Percentiles rank a stretch among this genome's conserved stretches.
phyloP scores from a whole-genome alignment of 1,140 invertebrate species.

The Tribolium castaneum region DNA sequence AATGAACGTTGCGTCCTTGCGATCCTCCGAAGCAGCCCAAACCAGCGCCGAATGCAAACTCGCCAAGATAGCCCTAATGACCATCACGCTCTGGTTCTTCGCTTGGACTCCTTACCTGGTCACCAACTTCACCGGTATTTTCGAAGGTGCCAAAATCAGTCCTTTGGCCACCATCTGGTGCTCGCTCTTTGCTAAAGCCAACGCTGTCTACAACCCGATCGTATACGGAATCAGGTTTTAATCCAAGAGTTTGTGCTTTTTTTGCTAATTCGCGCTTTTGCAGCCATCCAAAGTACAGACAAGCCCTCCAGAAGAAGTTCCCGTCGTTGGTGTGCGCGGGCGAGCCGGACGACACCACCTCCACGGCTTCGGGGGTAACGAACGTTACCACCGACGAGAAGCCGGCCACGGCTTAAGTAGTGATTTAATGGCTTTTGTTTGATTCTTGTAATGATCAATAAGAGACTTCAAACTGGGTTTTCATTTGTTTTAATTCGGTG shows the following conservation, averaged over 20 bases:
- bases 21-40: slow-evolving; percentile 74
- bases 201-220: slow-evolving; percentile 84
- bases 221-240: slow-evolving; percentile 82
- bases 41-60: slow-evolving; percentile 80
- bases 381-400: slow-evolving; percentile 62
- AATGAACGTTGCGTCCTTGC: slow-evolving; percentile 84
- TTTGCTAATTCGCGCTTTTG: slow-evolving; percentile 48
- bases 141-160: slow-evolving; percentile 73
- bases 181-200: slow-evolving; percentile 82
- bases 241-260: neutral
- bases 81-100: slow-evolving; percentile 85
- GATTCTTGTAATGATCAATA: neutral
- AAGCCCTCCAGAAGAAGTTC: slow-evolving; percentile 77
- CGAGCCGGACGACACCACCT: slow-evolving; percentile 67
- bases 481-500: neutral
- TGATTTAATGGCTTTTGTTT: neutral
- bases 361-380: slow-evolving; percentile 69
- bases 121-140: slow-evolving; percentile 82
- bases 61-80: slow-evolving; percentile 85
- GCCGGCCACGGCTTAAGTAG: slow-evolving; percentile 45
- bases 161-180: slow-evolving; percentile 83
- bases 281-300: slow-evolving; percentile 82
- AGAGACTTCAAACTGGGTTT: slow-evolving; percentile 3
- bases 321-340: slow-evolving; percentile 73
- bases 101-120: slow-evolving; percentile 88